A percentile compares a stretch with the other conserved stretches of the same genome.
Conservation (phyloP, 37 sponge, comb jelly and placozoan genomes). For the Lycopodina hypogea region DNA sequence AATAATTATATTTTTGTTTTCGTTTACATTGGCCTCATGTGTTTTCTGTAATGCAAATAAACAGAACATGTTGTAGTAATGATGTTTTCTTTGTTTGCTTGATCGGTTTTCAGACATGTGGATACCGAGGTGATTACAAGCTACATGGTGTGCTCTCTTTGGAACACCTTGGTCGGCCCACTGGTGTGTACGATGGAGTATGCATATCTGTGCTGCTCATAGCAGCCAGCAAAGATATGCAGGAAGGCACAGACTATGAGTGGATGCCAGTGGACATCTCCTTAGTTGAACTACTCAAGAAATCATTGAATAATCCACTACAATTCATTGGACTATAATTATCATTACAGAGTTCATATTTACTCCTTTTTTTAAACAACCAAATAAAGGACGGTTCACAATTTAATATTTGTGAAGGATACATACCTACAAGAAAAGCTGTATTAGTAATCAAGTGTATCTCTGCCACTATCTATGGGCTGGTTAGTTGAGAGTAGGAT, state of each 20-base stretch:
- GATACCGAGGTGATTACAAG: constrained; percentile 24
- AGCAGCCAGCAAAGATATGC: neutral
- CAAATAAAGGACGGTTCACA: too few relatives aligned
- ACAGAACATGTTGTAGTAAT: neutral
- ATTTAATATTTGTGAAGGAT: too few relatives aligned
- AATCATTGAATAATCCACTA: neutral
- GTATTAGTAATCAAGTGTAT: too few relatives aligned
- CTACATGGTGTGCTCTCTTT: constrained; percentile 37
- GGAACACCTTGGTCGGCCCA: constrained; percentile 48
- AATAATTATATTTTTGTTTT: too few relatives aligned
- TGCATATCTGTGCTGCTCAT: constrained; percentile 26
- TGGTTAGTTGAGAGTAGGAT: too few relatives aligned
- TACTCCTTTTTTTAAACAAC: too few relatives aligned
- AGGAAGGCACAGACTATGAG: neutral
- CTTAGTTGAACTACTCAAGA: neutral
- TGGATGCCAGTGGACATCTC: constrained; percentile 20
- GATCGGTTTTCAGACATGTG: constrained; percentile 47
- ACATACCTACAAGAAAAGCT: too few relatives aligned
- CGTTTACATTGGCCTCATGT: too few relatives aligned
- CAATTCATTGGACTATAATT: neutral
- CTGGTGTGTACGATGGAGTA: constrained; percentile 35
- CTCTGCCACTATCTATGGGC: too few relatives aligned
- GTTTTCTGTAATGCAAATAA: neutral
- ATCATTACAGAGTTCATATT: neutral
- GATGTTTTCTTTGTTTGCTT: neutral